These are phyloP conservation scores for Porites cylindrica DNA, from an alignment of 92 coral and sea anemone species.

Conservation along the genomic window DNA sequence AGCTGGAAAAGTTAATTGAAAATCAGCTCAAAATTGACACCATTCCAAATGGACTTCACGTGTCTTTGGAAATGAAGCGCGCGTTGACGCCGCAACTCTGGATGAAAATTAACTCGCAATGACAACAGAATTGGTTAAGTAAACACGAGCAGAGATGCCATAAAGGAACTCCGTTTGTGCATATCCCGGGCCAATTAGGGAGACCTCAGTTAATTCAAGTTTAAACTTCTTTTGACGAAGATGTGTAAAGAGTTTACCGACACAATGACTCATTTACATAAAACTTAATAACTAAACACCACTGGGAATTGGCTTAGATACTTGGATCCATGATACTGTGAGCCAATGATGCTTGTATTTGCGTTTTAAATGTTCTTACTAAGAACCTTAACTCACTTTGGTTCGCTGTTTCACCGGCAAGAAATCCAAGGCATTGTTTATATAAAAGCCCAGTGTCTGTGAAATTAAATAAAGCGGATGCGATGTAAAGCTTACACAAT, in stretches of 20 bases:
- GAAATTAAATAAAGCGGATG: neutral
- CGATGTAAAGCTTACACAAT: conserved; percentile 17
- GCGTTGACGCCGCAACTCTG: conserved; percentile 5
- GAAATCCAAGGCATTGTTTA: conserved; percentile 1
- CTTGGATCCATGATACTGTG: neutral
- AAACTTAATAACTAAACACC: conserved; percentile 22
- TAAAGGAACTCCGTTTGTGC: conserved; percentile 51
- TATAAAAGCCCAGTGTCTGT: conserved; percentile 5
- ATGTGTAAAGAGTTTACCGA: conserved; percentile 58
- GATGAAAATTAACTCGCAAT: conserved; percentile 31
- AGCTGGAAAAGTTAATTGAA: neutral
- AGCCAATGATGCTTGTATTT: neutral
- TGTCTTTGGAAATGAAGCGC: conserved; percentile 25
- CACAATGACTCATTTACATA: conserved; percentile 72
- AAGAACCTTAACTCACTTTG: neutral
- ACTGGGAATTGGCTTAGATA: conserved; percentile 37
- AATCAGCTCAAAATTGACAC: neutral
- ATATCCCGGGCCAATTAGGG: conserved; percentile 71
- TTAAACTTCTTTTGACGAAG: conserved; percentile 73
- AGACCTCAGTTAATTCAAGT: conserved; percentile 61
- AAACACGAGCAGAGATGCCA: conserved; percentile 54
- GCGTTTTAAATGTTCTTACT: neutral
- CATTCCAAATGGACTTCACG: conserved; percentile 31
- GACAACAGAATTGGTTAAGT: conserved; percentile 56
- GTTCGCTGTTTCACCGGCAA: neutral